A percentile compares a stretch with the other conserved stretches of the same genome.
These are phyloP conservation scores for Drosophila grimshawi DNA, from an alignment of 1,140 invertebrate species.

Conservation along the genomic window DNA sequence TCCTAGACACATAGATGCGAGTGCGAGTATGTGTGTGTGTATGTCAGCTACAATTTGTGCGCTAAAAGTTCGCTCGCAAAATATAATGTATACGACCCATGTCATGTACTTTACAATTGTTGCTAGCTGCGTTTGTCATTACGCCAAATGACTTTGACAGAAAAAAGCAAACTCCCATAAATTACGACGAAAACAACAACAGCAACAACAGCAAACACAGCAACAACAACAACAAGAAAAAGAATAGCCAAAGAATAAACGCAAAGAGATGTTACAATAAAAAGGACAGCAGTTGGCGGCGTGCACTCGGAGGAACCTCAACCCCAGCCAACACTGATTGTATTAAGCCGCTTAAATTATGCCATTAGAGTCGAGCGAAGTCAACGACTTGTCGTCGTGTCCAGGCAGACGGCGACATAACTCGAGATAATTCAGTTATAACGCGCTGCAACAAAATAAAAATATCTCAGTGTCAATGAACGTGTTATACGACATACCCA, in stretches of 20 bases:
- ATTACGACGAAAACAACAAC: conserved; percentile 20
- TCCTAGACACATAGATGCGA: conserved; percentile 7
- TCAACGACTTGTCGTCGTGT: conserved; percentile 58
- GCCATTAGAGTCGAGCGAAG: conserved; percentile 54
- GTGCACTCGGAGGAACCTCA: conserved; percentile 18
- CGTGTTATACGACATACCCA: conserved; percentile 56
- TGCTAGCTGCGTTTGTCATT: conserved; percentile 71
- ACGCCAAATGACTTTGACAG: conserved; percentile 64
- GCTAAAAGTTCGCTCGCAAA: conserved; percentile 57
- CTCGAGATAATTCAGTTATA: conserved; percentile 76
- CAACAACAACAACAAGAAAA: conserved; percentile 4
- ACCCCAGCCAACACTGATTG: conserved; percentile 31
- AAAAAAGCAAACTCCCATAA: conserved; percentile 38
- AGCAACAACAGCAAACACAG: too few relatives aligned
- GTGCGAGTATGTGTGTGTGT: conserved; percentile 14
- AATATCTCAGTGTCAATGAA: conserved; percentile 61
- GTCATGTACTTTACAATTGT: conserved; percentile 76
- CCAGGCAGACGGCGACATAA: conserved; percentile 59
- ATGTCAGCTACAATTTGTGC: conserved; percentile 35
- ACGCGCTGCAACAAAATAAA: conserved; percentile 31
- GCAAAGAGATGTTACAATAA: conserved; percentile 9
- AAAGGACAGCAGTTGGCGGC: conserved; percentile 54
- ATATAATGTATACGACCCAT: conserved; percentile 70
- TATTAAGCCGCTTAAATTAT: conserved; percentile 66
- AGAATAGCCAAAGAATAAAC: neutral